A percentile compares a stretch with the other conserved stretches of the same genome.
Evolutionary conservation across 2,888 invertebrate genomes (phyloP).

Genomic region (Harpalus rubripes): DNA sequence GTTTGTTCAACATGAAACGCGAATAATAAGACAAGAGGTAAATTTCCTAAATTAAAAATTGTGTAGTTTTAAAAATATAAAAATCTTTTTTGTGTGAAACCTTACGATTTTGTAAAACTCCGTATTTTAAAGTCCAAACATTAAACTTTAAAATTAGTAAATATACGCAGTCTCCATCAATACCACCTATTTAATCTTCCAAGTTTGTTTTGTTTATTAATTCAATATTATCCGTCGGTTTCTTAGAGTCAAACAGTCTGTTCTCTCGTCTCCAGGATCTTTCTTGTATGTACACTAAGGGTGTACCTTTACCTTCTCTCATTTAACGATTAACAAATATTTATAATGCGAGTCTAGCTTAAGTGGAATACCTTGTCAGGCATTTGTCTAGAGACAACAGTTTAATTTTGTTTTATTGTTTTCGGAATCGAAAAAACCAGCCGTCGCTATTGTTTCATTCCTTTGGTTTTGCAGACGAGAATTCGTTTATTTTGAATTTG

Average conservation of each 20-base stretch:
- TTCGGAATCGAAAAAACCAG: constrained; percentile 66
- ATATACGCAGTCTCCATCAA: not conserved
- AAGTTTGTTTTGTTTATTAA: not conserved
- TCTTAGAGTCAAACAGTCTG: constrained; percentile 9
- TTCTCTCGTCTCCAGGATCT: not conserved
- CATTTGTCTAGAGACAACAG: constrained; percentile 75
- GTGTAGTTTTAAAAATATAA: no score
- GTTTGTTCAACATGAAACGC: no score
- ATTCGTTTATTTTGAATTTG: constrained; percentile 43
- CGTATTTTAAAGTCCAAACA: constrained; percentile 1
- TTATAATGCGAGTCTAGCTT: constrained; percentile 74
- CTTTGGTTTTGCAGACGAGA: constrained; percentile 31
- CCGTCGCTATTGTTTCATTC: constrained; percentile 39
- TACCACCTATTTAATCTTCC: constrained; percentile 5
- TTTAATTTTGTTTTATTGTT: constrained; percentile 75
- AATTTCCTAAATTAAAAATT: no score
- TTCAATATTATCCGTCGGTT: constrained; percentile 4
- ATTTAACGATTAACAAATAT: constrained; percentile 75
- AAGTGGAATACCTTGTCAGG: constrained; percentile 76
- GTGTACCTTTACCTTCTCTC: constrained; percentile 70
- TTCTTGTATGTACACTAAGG: constrained; percentile 26
- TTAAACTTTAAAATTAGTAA: constrained; percentile 33
- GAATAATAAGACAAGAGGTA: no score
- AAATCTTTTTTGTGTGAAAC: no score
- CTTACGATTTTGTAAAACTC: not conserved